These are phyloP conservation scores for Chaitophorus viminalis DNA, from an alignment of 2,888 invertebrate genomes.

Conservation along the genomic window DNA sequence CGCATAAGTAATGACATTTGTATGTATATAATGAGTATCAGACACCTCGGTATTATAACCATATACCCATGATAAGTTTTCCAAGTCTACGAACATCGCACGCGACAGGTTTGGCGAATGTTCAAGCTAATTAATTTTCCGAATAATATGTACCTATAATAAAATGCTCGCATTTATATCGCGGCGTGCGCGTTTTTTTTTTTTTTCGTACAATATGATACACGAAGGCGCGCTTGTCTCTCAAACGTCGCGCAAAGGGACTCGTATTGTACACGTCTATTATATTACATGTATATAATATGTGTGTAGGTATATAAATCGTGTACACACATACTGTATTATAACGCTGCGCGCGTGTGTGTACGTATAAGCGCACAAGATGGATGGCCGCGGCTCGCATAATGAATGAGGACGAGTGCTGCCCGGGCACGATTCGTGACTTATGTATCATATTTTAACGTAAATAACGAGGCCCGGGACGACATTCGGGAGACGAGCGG, in stretches of 20 bases:
- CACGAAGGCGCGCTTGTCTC: background rate
- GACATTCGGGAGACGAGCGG: slow-evolving; percentile 34
- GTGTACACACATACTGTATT: background rate
- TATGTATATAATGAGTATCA: too few species aligned
- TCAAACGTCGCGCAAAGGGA: background rate
- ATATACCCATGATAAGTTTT: background rate
- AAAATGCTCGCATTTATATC: background rate
- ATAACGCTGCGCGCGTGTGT: too few species aligned
- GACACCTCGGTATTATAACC: too few species aligned
- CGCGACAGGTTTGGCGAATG: background rate
- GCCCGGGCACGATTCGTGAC: slow-evolving; percentile 60
- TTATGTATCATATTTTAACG: slow-evolving; percentile 61
- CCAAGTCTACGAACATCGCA: background rate
- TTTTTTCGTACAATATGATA: background rate
- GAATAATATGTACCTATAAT: background rate
- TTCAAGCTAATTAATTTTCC: slow-evolving; percentile 15
- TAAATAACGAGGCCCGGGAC: slow-evolving; percentile 58
- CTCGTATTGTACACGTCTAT: background rate
- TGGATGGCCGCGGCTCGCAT: slow-evolving; percentile 51
- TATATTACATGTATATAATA: background rate
- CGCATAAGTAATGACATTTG: too few species aligned
- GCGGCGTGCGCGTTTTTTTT: background rate
- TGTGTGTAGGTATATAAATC: background rate
- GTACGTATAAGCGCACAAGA: slow-evolving; percentile 18
- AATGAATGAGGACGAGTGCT: slow-evolving; percentile 57